Evolutionary conservation across 2,888 invertebrate species (phyloP), one percentile per base, ranked within the genome.

Genomic region (Gryllus longicercus): DNA sequence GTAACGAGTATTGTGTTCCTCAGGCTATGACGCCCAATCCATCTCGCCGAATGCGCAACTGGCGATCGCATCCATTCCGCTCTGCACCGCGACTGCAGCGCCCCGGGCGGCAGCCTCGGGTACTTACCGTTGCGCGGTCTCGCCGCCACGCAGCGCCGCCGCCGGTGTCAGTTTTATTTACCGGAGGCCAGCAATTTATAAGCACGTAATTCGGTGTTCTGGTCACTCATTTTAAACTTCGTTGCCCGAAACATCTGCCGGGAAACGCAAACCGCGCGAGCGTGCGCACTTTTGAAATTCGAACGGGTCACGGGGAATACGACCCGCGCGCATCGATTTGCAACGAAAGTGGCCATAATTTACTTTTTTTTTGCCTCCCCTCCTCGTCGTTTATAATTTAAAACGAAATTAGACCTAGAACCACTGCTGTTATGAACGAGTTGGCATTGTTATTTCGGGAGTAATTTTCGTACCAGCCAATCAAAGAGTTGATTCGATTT

Each of bases 401-500:
- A 63, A 63, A 63, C 63, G 63, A 63, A 63, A 63, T 63, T 63
- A 63, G 63, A 63, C 63, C 63, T 14, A 63, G 63, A 18, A 63
- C 63, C 63, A 14, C n/a, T n/a, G 63, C 63, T 63, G 63, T 63
- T 63, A n/a, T 63, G 63, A 63, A 63, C 63, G 63, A 63, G 63
- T 63, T n/a, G 16, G 63, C 63, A 63, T 63, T 63, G 63, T 63
- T 63, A n/a, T 63, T 63, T 63, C n/a, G 63, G 14, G 63, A 63
- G 63, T 63, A 18, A n/a, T 63, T 18, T 63, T 63, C n/a, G 63
- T 14, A 63, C 63, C 63, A 63, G 63, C 63, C 63, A 63, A 63
- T 63, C 63, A 63, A 63, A 63, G 63, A 63, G 63, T 63, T 63
- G 63, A 63, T 63, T 63, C 63, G 63, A 63, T 63, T 63, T 63